Conservation (phyloP, 2,888 invertebrate species). For the Stenoptilia bipunctidactyla region DNA sequence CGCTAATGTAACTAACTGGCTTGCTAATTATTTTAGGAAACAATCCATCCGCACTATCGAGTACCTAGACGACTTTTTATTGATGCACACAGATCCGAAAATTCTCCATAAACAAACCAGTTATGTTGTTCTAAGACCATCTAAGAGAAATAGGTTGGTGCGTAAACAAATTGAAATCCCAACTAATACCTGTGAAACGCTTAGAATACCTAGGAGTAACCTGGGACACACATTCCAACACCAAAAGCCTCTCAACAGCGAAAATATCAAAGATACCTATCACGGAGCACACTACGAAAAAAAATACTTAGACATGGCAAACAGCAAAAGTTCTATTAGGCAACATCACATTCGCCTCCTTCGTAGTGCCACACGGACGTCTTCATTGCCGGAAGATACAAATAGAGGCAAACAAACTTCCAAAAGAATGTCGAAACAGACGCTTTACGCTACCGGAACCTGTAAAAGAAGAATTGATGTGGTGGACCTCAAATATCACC, state of each 20-base stretch:
- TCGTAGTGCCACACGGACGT: slow-evolving; percentile 3
- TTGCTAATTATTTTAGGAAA: slow-evolving; percentile 11
- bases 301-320: not conserved
- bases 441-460: slow-evolving; percentile 2
- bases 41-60: slow-evolving; percentile 15
- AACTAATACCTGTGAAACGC: slow-evolving; percentile 1
- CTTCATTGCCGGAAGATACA: slow-evolving; percentile 12
- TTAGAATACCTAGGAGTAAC: slow-evolving; percentile 13
- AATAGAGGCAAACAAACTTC: slow-evolving; percentile 10
- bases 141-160: slow-evolving; percentile 13
- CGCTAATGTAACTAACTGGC: slow-evolving; percentile 15
- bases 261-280: slow-evolving; percentile 3
- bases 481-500: slow-evolving; percentile 10
- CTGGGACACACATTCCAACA: slow-evolving; percentile 12
- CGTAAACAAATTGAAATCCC: slow-evolving; percentile 13
- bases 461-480: slow-evolving; percentile 4
- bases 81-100: slow-evolving; percentile 3
- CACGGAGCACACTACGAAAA: not conserved
- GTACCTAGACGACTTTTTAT: slow-evolving; percentile 16
- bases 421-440: slow-evolving; percentile 7
- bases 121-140: slow-evolving; percentile 2
- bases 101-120: slow-evolving; percentile 3
- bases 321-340: slow-evolving; percentile 2
- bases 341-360: slow-evolving; percentile 1
- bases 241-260: slow-evolving; percentile 7